phyloP scores from a whole-genome alignment of 2,113 vertebrate genomes.

The Anseranas semipalmata region DNA sequence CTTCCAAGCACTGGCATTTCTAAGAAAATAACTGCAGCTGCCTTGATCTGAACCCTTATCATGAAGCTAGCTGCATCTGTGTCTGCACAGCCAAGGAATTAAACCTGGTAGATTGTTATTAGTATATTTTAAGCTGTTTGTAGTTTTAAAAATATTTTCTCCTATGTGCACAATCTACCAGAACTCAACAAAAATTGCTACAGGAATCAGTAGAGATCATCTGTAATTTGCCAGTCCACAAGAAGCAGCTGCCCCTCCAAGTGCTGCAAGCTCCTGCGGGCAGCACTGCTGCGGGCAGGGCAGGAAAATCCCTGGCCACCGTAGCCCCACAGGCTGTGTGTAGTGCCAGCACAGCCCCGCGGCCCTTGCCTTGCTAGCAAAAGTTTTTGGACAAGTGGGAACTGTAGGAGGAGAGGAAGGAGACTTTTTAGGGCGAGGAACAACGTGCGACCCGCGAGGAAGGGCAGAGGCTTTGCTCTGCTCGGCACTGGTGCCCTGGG shows the following conservation, averaged over 20 bases:
- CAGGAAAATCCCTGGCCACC: neutral
- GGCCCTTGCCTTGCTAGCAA: neutral
- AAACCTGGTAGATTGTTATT: neutral
- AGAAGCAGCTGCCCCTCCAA: neutral
- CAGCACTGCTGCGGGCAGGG: neutral
- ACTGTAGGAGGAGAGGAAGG: neutral
- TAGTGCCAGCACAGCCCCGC: rapidly evolving
- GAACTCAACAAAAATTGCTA: neutral
- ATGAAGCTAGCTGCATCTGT: neutral
- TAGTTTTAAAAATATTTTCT: neutral
- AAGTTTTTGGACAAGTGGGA: neutral
- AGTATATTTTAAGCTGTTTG: neutral
- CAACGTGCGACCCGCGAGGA: neutral
- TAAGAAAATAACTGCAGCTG: neutral
- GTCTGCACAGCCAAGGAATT: neutral
- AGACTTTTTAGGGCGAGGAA: neutral
- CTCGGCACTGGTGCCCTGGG: neutral
- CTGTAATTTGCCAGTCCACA: neutral
- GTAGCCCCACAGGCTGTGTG: neutral
- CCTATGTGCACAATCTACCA: too few relatives aligned
- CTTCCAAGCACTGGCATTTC: neutral
- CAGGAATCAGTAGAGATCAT: neutral
- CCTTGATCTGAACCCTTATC: neutral
- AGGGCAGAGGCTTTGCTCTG: neutral
- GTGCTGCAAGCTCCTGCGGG: neutral